Evolutionary conservation across 2,113 vertebrate species (phyloP).

Genomic region (Seriola dumerili): DNA sequence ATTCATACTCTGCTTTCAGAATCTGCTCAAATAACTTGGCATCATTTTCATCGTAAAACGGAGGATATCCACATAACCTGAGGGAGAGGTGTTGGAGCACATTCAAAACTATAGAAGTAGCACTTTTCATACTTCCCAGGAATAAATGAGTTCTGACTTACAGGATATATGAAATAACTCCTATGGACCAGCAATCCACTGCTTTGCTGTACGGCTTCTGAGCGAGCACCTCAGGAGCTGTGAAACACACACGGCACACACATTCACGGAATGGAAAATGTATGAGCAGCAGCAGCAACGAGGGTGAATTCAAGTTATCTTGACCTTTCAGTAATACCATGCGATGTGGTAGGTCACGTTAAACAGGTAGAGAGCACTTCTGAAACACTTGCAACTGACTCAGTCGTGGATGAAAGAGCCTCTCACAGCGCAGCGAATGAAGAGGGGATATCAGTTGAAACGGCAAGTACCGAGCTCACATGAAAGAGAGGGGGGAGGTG

Average conservation of each 20-base stretch:
- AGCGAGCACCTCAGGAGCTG: slow-evolving; percentile 96
- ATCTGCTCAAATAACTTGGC: slow-evolving; percentile 99
- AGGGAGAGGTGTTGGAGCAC: neutral
- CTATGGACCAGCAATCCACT: slow-evolving; percentile 99
- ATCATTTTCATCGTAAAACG: slow-evolving; percentile 98
- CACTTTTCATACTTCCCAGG: neutral
- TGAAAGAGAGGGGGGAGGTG: slow-evolving; percentile 30
- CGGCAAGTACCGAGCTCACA: slow-evolving; percentile 43
- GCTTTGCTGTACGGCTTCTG: slow-evolving; percentile 99
- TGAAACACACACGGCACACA: slow-evolving; percentile 13
- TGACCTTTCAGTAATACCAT: slow-evolving; percentile 61
- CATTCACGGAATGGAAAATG: slow-evolving; percentile 21
- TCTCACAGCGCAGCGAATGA: slow-evolving; percentile 59
- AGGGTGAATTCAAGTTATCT: slow-evolving; percentile 56
- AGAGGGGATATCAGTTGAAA: slow-evolving; percentile 56
- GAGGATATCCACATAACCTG: slow-evolving; percentile 97
- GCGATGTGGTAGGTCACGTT: slow-evolving; percentile 56
- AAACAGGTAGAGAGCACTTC: slow-evolving; percentile 73
- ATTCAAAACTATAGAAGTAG: neutral
- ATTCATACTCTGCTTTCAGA: slow-evolving; percentile 96
- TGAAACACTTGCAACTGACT: slow-evolving; percentile 72
- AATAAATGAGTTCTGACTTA: slow-evolving; percentile 78
- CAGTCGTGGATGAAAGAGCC: slow-evolving; percentile 68
- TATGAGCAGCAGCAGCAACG: slow-evolving; percentile 5
- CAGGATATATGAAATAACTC: slow-evolving; percentile 98